phyloP scores from a whole-genome alignment of 2,113 vertebrate species.

The Ageneiosus marmoratus region DNA sequence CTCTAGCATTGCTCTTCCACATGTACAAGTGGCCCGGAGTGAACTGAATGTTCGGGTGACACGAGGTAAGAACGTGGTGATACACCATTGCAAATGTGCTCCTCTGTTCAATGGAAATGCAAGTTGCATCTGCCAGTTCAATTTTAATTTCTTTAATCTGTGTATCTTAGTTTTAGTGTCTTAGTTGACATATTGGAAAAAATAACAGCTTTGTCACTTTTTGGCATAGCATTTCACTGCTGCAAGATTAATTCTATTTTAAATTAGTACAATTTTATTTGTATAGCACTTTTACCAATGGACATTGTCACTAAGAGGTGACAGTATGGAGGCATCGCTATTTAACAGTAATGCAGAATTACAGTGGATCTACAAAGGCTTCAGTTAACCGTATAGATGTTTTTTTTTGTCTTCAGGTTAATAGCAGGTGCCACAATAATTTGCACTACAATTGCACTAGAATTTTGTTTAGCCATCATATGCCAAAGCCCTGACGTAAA shows the following conservation, averaged over 20 bases:
- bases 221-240: not conserved
- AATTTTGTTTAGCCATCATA: no score
- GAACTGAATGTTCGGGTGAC: constrained; percentile 80
- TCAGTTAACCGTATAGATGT: no score
- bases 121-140: not conserved
- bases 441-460: no score
- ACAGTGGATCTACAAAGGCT: no score
- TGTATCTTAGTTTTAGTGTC: not conserved
- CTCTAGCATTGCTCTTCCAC: constrained; percentile 56
- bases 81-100: not conserved
- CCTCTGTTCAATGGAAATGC: not conserved
- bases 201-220: not conserved
- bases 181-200: not conserved
- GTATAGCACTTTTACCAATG: not conserved
- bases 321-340: no score
- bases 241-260: not conserved
- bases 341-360: no score
- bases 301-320: not conserved
- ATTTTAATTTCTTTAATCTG: not conserved
- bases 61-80: constrained; percentile 65
- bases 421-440: no score
- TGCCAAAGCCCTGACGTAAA: no score
- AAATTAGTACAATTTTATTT: not conserved
- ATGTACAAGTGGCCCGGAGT: constrained; percentile 76
- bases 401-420: no score